Evolutionary conservation across 2,113 vertebrate species (phyloP).

Genomic region (Mus pahari): DNA sequence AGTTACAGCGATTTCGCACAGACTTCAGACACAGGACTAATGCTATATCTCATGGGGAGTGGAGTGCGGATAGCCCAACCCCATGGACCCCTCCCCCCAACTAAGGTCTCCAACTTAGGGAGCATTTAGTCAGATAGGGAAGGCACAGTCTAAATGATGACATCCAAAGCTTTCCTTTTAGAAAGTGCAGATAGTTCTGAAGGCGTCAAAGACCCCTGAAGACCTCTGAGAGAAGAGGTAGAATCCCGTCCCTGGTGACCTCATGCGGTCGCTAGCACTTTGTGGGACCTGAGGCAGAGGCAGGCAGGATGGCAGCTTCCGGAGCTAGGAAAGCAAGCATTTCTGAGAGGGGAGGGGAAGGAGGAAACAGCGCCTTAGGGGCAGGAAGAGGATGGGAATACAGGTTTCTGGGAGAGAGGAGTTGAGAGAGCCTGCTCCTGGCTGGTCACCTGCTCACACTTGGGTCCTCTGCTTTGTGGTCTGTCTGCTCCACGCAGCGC

Average conservation of each 20-base stretch:
- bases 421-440: not conserved
- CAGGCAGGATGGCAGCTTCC: not conserved
- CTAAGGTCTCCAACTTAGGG: not conserved
- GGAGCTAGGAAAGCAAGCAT: not conserved
- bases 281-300: not conserved
- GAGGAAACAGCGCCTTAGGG: not conserved
- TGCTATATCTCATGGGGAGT: not conserved
- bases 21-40: not conserved
- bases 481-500: not conserved
- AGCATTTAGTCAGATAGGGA: not conserved
- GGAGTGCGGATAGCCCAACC: not conserved
- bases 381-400: not conserved
- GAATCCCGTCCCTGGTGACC: not conserved
- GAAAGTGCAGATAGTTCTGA: not conserved
- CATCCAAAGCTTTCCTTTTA: not conserved
- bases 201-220: not conserved
- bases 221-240: not conserved
- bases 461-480: not conserved
- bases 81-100: no score
- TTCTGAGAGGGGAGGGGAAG: slow-evolving; percentile 7
- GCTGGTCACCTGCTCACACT: not conserved
- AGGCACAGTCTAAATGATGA: not conserved
- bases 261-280: not conserved
- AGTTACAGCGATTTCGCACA: not conserved
- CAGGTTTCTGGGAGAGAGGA: not conserved